phyloP scores from a whole-genome alignment of 2,113 vertebrate genomes.

The Murina feae region DNA sequence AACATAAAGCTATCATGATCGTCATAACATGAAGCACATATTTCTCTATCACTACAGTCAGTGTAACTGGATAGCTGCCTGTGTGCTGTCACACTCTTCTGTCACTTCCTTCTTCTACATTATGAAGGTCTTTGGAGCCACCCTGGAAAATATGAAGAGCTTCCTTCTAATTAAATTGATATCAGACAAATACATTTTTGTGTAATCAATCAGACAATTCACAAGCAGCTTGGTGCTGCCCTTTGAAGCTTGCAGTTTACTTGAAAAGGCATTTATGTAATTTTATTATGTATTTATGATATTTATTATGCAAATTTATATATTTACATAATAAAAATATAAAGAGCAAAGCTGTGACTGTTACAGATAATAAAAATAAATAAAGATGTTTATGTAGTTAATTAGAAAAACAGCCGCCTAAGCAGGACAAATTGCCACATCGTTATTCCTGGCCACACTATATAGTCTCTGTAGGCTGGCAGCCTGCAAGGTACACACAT shows the following conservation, averaged over 20 bases:
- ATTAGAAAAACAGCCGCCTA: slow-evolving; percentile 18
- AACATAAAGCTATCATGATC: neutral
- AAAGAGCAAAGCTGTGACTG: slow-evolving; percentile 11
- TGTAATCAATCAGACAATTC: slow-evolving; percentile 8
- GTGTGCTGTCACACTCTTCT: neutral
- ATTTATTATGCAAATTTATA: neutral
- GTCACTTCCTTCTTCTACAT: neutral
- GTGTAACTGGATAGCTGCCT: neutral
- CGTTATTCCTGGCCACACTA: neutral
- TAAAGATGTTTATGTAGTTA: neutral
- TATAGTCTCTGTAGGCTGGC: neutral
- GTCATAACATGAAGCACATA: neutral
- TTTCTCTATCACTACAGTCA: neutral
- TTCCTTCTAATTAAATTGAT: slow-evolving; percentile 33
- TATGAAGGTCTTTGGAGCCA: neutral
- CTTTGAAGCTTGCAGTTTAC: neutral
- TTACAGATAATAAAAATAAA: slow-evolving; percentile 14
- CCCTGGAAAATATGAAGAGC: slow-evolving; percentile 14
- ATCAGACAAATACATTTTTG: slow-evolving; percentile 16
- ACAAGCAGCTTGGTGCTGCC: neutral
- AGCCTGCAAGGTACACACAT: neutral
- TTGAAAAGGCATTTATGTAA: slow-evolving; percentile 17
- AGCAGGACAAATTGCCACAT: neutral
- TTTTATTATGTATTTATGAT: slow-evolving; percentile 8
- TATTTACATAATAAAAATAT: slow-evolving; percentile 33